A percentile compares a stretch with the other conserved stretches of the same genome.
phyloP scores from a whole-genome alignment of 2,113 vertebrate species.

The Meleagris gallopavo region DNA sequence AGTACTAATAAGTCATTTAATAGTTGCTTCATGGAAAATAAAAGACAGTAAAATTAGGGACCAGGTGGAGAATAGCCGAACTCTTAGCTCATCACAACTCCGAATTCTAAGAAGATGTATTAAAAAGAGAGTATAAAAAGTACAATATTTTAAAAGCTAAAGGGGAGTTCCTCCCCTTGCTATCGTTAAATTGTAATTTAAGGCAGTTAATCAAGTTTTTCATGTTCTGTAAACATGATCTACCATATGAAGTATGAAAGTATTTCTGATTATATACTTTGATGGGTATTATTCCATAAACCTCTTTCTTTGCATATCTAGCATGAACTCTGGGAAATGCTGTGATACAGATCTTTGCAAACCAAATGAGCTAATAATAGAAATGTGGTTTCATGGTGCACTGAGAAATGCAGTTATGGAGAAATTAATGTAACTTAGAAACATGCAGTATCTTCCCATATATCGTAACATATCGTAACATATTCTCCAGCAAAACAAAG shows the following conservation, averaged over 20 bases:
- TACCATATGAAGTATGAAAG: not conserved
- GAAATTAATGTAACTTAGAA: not conserved
- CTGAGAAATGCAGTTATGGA: not conserved
- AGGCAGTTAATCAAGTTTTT: not conserved
- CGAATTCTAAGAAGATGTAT: not conserved
- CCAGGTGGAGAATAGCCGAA: not conserved
- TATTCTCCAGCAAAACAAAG: not conserved
- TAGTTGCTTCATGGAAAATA: not conserved
- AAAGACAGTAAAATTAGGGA: not conserved
- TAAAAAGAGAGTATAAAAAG: not conserved
- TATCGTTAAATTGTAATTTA: not conserved
- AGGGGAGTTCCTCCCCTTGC: not conserved
- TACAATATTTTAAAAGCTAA: not conserved
- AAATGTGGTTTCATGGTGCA: not conserved
- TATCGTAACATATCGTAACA: not conserved
- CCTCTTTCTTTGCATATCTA: not conserved
- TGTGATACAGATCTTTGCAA: not conserved
- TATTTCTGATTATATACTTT: not conserved
- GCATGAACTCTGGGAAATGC: not conserved
- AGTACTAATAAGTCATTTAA: not conserved
- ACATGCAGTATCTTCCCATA: not conserved
- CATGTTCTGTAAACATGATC: not conserved
- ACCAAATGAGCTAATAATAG: not conserved
- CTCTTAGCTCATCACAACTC: not conserved
- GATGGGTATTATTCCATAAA: not conserved